phyloP scores from a whole-genome alignment of 2,113 vertebrate species.

The Hyperoodon ampullatus region DNA sequence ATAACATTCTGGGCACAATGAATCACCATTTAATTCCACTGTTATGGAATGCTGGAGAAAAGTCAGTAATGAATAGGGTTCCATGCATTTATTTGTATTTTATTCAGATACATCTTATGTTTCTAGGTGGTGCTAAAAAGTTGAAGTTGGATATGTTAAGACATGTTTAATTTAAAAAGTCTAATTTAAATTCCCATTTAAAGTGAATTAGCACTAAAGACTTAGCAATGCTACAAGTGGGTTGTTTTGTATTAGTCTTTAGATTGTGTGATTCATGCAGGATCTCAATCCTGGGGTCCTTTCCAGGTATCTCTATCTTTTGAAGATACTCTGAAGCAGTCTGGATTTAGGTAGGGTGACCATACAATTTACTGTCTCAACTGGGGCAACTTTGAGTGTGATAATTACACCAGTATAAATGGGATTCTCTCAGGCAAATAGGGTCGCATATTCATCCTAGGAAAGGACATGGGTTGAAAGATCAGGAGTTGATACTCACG shows the following conservation, averaged over 20 bases:
- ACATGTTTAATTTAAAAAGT: neutral
- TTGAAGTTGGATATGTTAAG: neutral
- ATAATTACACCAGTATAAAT: neutral
- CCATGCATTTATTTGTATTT: constrained; percentile 50
- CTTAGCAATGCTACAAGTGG: neutral
- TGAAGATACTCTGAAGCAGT: neutral
- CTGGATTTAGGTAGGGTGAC: neutral
- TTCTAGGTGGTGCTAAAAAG: constrained; percentile 41
- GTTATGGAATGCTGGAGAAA: neutral
- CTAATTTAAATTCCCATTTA: constrained; percentile 24
- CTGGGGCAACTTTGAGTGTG: neutral
- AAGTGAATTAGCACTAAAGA: neutral
- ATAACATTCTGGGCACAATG: neutral
- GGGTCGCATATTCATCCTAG: neutral
- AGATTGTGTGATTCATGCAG: neutral
- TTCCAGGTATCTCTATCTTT: neutral
- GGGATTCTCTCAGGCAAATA: neutral
- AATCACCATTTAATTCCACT: constrained; percentile 37
- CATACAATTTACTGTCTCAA: neutral
- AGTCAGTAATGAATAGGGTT: neutral
- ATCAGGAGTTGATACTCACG: neutral
- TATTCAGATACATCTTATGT: neutral
- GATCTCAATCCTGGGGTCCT: neutral
- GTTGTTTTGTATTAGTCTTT: neutral
- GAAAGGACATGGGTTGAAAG: neutral